Evolutionary conservation across 2,113 vertebrate species (phyloP), one percentile per base, ranked within the genome.

Genomic region (Myrmecobius fasciatus): DNA sequence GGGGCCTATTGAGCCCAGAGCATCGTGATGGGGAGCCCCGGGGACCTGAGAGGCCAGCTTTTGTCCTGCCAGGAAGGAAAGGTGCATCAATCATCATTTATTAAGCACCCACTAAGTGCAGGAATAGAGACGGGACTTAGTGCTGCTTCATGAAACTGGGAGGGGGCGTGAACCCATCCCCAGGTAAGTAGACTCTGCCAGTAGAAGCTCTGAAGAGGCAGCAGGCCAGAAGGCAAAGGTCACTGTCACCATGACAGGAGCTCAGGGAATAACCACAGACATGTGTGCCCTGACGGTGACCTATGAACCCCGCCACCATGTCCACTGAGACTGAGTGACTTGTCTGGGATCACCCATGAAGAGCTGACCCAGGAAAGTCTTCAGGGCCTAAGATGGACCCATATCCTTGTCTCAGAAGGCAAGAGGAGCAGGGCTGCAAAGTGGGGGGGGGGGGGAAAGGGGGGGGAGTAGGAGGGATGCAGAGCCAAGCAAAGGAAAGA

Each of bases 21-120:
- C 98, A 97, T 54, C 99, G 99, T 54, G 99, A 99, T 0, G 99
- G 99, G 14, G 99, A 99, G 43, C 98, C 98, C 83, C 99, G 98
- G 56, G 98, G 96, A 25, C 98, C 99, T 0, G 92, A 3, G 52
- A 98, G 95, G 92, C 95, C 93, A 0, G 88, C 94, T 97, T 97
- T 98, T 5, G 97, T 25, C 92, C 98, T 98, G 92, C 54, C 75
- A 43, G 60, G 49, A 25, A 25, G 8, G 31, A 67, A 90, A n/a
- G 43, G 22, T 3, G 10, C 89, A 25, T 5, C n/a, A 75, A 53
- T 47, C 22, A 43, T 28, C 56, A 1, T 17, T 36, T 36, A 67
- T 5, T 6, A 36, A 67, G 60, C 31, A n/a, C 20, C 7, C 75
- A 12, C 24, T 91, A 6, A 8, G 17, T 26, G 53, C 46, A 89